Evolutionary conservation across 2,797 vertebrate species (phyloP).

Genomic region (Gymnoscopelus microlampas): DNA sequence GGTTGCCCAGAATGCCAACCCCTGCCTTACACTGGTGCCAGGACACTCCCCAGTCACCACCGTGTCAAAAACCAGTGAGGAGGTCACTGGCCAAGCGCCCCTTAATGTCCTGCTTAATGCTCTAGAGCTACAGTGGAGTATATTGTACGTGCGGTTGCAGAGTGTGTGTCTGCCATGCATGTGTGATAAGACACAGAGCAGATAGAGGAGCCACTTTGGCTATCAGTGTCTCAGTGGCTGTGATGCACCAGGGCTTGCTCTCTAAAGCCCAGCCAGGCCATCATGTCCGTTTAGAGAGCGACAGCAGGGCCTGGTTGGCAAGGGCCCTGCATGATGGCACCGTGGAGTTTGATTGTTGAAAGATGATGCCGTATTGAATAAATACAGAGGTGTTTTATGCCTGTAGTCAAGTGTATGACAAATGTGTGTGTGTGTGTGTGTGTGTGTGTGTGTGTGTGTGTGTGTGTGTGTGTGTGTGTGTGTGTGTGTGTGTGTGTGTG

Average conservation of each 20-base stretch:
- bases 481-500: no score
- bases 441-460: no score
- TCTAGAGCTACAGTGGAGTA: constrained; percentile 16
- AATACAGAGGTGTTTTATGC: no score
- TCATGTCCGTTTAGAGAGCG: neutral
- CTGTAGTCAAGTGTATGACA: no score
- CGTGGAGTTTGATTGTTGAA: neutral
- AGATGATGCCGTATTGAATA: neutral
- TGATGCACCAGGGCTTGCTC: constrained; percentile 7
- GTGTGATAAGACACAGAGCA: constrained; percentile 47
- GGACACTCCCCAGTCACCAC: constrained; percentile 6
- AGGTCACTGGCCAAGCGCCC: neutral
- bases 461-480: no score
- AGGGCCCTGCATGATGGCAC: neutral
- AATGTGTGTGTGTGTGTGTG: no score
- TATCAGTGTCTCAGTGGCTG: constrained; percentile 25
- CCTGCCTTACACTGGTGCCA: constrained; percentile 14
- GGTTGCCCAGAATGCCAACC: no score
- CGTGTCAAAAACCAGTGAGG: constrained; percentile 1
- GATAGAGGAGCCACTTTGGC: constrained; percentile 19
- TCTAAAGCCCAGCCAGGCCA: neutral
- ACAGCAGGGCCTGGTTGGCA: neutral
- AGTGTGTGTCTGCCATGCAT: constrained; percentile 34
- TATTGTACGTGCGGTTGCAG: constrained; percentile 7
- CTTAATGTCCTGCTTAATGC: constrained; percentile 5